These are phyloP conservation scores for Hyles euphorbiae DNA, from an alignment of 1,140 invertebrate genomes.

Conservation along the genomic window DNA sequence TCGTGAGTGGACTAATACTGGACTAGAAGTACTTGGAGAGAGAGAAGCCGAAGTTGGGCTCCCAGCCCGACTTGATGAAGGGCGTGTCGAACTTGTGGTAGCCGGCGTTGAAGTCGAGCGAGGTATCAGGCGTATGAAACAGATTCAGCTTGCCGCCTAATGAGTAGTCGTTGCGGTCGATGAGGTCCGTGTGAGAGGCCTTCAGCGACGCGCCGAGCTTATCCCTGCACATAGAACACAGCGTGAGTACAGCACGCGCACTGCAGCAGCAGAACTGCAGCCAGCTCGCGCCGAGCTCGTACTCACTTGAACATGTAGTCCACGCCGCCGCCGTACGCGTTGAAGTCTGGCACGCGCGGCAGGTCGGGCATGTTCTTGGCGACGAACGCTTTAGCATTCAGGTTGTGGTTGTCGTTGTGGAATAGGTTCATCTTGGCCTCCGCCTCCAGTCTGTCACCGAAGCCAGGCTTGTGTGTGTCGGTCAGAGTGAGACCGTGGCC, in stretches of 20 bases:
- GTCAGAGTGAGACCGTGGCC: slow-evolving; percentile 29
- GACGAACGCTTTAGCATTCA: slow-evolving; percentile 37
- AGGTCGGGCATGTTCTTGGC: slow-evolving; percentile 36
- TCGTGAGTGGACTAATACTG: not conserved
- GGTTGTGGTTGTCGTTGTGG: slow-evolving; percentile 37
- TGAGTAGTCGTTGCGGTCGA: slow-evolving; percentile 42
- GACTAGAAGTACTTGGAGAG: slow-evolving; percentile 5
- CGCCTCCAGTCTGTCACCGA: slow-evolving; percentile 33
- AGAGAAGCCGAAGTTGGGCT: slow-evolving; percentile 24
- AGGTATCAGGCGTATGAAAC: slow-evolving; percentile 32
- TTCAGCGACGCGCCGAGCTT: slow-evolving; percentile 41
- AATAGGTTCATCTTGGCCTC: slow-evolving; percentile 35
- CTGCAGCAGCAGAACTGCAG: no score
- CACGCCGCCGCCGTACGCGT: slow-evolving; percentile 35
- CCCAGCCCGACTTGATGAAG: slow-evolving; percentile 30
- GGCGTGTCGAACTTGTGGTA: slow-evolving; percentile 34
- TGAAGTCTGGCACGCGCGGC: slow-evolving; percentile 31
- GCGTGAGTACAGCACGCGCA: not conserved
- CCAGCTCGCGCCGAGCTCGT: no score
- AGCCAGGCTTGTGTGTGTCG: slow-evolving; percentile 27
- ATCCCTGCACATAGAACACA: slow-evolving; percentile 21
- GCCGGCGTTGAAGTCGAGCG: slow-evolving; percentile 47
- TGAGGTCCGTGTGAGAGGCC: slow-evolving; percentile 31
- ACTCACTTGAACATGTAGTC: slow-evolving; percentile 6
- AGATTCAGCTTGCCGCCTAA: slow-evolving; percentile 51